A percentile compares a stretch with the other conserved stretches of the same genome.
These are phyloP conservation scores for Nothocercus nigrocapillus DNA, from an alignment of 2,113 vertebrate species.

Conservation along the genomic window DNA sequence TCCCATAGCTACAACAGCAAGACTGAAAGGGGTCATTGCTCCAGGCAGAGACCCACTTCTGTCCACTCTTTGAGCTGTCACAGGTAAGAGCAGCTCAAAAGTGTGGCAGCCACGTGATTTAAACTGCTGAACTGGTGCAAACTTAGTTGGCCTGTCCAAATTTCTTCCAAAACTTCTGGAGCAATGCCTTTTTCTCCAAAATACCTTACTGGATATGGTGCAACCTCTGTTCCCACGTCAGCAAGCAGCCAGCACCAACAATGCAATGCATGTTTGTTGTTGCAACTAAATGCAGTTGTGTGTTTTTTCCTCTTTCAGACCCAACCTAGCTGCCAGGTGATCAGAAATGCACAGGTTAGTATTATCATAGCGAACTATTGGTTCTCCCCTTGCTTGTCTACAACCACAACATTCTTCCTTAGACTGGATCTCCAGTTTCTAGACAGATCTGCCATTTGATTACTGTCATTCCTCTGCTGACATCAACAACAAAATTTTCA, in stretches of 20 bases:
- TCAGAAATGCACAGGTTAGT: not conserved
- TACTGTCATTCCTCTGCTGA: not conserved
- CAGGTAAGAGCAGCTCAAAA: not conserved
- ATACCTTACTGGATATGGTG: not conserved
- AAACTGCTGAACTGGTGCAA: not conserved
- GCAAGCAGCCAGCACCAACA: not conserved
- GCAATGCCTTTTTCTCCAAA: accelerated
- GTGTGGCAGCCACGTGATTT: not conserved
- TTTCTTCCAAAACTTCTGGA: not conserved
- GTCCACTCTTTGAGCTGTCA: not conserved
- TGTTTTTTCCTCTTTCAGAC: not conserved
- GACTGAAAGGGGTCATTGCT: too few relatives aligned
- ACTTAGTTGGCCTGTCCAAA: not conserved
- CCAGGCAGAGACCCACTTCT: not conserved
- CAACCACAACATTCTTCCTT: not conserved
- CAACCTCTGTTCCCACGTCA: accelerated
- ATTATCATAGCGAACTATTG: not conserved
- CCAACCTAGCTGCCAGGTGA: accelerated
- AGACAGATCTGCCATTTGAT: not conserved
- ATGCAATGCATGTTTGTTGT: not conserved
- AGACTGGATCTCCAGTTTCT: accelerated
- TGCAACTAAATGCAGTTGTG: accelerated
- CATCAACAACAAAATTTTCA: not conserved
- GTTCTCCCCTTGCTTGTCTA: not conserved
- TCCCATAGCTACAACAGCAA: too few relatives aligned